Base-by-base conservation (phyloP, 2,113 vertebrate genomes). In the Noctilio leporinus region DNA sequence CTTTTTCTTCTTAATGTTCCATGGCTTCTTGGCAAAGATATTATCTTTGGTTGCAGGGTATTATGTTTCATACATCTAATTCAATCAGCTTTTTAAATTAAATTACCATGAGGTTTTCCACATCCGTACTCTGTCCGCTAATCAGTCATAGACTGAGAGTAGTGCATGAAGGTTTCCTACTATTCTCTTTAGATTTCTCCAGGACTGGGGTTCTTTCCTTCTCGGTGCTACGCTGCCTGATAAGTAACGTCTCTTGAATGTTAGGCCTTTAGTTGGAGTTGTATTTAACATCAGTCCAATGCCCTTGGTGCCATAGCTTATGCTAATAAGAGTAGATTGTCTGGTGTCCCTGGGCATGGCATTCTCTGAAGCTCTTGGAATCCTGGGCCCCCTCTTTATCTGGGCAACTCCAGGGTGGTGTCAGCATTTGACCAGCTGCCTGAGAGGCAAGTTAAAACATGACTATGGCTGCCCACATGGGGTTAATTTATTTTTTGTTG, bases 81-180 rank as follows among this genome's bases (percentile, higher is more conserved):
- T 85, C 83, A 65, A 9, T 70, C 55, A 59, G 33, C n/a, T n/a
- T 83, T 72, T 67, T 53, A 92, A 88, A 26, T 82, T 35, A 62
- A 73, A 80, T 80, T 16, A 51, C 51, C 26, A n/a, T n/a, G 16
- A 49, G 45, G 65, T 76, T 22, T 7, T 62, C 10, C 35, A 45
- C 45, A 9, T 62, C 40, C 15, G 62, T 15, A 8, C 28, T 65
- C 14, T 10, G 22, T 26, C 47, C 51, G 4, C 11, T 0, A 3
- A 10, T 69, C 19, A 5, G 55, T 15, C 55, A 20, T 8, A 19
- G 26, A n/a, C 59, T 12, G 76, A 75, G 51, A 78, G 28, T 6
- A 5, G 3, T 3, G 1, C 7, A 0, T 38, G n/a, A 35, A 59
- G 33, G 9, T 77, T 75, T 57, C n/a, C 70, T 33, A 3, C 53